Percentiles rank a stretch among this genome's conserved stretches.
These are phyloP conservation scores for Corythoichthys intestinalis DNA, from an alignment of 2,113 vertebrate species.

Conservation along the genomic window DNA sequence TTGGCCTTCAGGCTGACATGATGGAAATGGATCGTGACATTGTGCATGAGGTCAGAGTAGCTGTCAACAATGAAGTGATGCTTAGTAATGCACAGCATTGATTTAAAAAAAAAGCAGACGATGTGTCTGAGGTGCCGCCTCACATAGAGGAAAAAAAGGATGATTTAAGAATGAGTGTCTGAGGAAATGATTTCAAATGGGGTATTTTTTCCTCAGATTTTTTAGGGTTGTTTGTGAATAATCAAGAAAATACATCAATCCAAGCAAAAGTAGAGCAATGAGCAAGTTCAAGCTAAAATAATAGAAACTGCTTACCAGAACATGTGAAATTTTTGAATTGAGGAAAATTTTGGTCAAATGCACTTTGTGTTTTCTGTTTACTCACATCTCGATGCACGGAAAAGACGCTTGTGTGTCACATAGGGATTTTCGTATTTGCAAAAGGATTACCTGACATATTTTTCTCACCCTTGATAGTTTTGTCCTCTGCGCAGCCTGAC, in stretches of 20 bases:
- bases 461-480: too few relatives aligned
- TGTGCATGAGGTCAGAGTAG: slow-evolving; percentile 10
- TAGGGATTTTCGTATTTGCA: too few relatives aligned
- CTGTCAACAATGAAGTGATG: neutral
- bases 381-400: too few relatives aligned
- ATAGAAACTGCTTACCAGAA: too few relatives aligned
- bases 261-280: neutral
- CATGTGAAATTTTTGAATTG: too few relatives aligned
- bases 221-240: too few relatives aligned
- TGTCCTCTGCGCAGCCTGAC: neutral
- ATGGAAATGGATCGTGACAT: slow-evolving; percentile 2
- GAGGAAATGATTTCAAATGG: neutral
- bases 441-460: too few relatives aligned
- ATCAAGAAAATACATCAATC: too few relatives aligned
- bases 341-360: too few relatives aligned
- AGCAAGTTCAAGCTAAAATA: neutral
- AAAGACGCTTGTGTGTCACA: too few relatives aligned
- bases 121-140: neutral
- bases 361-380: too few relatives aligned
- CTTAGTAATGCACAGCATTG: neutral
- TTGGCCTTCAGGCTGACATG: neutral
- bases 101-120: neutral
- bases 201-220: too few relatives aligned
- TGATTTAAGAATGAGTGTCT: neutral
- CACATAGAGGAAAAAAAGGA: neutral